Percentiles rank a stretch among this genome's conserved stretches.
These are phyloP conservation scores for Eupsilia transversa DNA, from an alignment of 2,888 invertebrate genomes.

Conservation along the genomic window DNA sequence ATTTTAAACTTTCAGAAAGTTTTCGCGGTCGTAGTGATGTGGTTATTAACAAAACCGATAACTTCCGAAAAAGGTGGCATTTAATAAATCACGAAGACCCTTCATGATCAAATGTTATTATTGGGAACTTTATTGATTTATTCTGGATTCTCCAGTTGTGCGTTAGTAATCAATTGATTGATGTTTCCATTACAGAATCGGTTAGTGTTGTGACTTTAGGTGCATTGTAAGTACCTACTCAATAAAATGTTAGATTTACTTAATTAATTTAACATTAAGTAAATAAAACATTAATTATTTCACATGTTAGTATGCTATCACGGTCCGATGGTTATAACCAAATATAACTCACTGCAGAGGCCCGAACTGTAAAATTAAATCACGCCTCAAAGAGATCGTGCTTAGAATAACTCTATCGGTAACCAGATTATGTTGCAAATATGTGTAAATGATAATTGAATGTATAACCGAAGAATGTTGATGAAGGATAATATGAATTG, in stretches of 20 bases:
- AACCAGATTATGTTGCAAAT: constrained; percentile 61
- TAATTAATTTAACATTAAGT: too few species aligned
- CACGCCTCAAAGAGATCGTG: constrained; percentile 68
- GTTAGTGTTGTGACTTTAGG: neutral
- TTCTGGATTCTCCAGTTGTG: neutral
- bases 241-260: too few species aligned
- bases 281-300: constrained; percentile 31
- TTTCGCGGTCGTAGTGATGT: constrained; percentile 34
- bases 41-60: constrained; percentile 24
- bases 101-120: constrained; percentile 1
- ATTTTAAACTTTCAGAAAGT: constrained; percentile 35
- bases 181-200: neutral
- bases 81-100: neutral
- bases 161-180: constrained; percentile 11
- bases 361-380: constrained; percentile 66
- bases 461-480: constrained; percentile 42
- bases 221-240: neutral
- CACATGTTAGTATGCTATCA: constrained; percentile 60
- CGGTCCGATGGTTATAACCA: constrained; percentile 51
- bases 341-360: constrained; percentile 55
- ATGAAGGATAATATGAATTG: constrained; percentile 14
- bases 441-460: constrained; percentile 67
- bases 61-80: neutral
- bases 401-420: constrained; percentile 60
- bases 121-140: neutral